Conservation (phyloP, 1,140 invertebrate genomes). For the Mactra quadrangularis region DNA sequence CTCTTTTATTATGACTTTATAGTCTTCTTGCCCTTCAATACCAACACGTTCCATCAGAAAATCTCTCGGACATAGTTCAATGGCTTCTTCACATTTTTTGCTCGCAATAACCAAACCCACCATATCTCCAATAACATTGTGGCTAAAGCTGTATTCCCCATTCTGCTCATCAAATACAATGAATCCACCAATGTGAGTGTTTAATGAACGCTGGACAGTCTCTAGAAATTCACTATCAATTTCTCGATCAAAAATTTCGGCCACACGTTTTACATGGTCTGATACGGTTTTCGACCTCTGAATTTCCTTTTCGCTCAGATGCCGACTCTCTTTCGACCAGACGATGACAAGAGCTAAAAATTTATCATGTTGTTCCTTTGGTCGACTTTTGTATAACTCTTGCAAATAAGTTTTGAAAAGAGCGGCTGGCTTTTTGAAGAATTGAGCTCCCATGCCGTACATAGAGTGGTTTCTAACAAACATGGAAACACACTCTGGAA, state of each 20-base stretch:
- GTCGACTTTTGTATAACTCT: constrained; percentile 1
- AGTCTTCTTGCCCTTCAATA: not conserved
- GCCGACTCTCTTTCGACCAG: not conserved
- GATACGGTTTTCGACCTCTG: not conserved
- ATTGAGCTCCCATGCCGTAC: not conserved
- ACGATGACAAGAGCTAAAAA: constrained; percentile 22
- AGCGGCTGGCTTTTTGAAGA: constrained; percentile 11
- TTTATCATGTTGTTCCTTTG: too few species aligned
- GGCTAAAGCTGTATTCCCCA: constrained; percentile 23
- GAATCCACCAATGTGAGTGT: not conserved
- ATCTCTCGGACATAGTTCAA: constrained; percentile 12
- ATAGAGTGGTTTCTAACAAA: constrained; percentile 1
- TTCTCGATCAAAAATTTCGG: not conserved
- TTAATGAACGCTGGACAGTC: not conserved
- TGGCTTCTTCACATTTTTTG: not conserved
- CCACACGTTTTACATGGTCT: not conserved
- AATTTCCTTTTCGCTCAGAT: not conserved
- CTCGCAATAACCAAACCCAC: constrained; percentile 20
- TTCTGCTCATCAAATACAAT: not conserved
- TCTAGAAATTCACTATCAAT: not conserved
- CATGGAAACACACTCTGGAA: constrained; percentile 31
- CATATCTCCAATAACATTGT: constrained; percentile 35
- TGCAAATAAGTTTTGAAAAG: constrained; percentile 11
- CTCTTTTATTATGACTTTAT: not conserved
- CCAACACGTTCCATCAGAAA: constrained; percentile 26